Conservation (phyloP, 2,888 invertebrate species). For the Physocephala rufipes region DNA sequence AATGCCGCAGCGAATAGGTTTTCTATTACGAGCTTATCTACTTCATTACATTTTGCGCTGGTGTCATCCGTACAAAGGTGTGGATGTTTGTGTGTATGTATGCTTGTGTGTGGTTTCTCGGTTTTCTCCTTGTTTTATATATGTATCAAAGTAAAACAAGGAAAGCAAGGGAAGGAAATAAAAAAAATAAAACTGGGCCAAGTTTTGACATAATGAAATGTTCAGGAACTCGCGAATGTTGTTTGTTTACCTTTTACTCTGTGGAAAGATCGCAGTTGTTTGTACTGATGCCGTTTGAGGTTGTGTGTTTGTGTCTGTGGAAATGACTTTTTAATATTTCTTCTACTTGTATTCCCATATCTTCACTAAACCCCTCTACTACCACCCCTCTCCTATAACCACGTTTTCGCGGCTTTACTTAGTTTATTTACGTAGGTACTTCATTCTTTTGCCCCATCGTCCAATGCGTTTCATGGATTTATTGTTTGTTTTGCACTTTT, state of each 20-base stretch:
- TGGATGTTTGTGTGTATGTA: background rate
- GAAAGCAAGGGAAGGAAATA: background rate
- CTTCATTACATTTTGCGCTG: background rate
- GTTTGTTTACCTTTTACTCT: constrained; percentile 18
- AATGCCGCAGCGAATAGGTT: background rate
- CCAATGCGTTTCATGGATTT: constrained; percentile 23
- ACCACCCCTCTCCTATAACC: background rate
- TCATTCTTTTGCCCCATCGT: constrained; percentile 1
- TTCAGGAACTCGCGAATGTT: no score
- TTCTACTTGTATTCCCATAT: background rate
- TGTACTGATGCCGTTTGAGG: background rate
- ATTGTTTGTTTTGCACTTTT: no score
- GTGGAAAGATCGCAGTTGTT: background rate
- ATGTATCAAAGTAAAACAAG: background rate
- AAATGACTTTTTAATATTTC: constrained; percentile 11
- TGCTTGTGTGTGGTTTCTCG: constrained; percentile 1
- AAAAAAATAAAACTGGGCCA: constrained; percentile 46
- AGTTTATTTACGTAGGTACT: constrained; percentile 8
- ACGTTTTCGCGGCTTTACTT: background rate
- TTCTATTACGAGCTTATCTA: background rate
- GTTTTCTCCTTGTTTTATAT: constrained; percentile 4
- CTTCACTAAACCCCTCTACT: background rate
- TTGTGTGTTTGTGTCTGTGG: constrained; percentile 4
- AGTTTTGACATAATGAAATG: constrained; percentile 47
- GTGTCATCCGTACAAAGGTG: background rate